Percentiles rank a stretch among this genome's conserved stretches.
Evolutionary conservation across 2,113 vertebrate species (phyloP).

Genomic region (Menidia beryllina): DNA sequence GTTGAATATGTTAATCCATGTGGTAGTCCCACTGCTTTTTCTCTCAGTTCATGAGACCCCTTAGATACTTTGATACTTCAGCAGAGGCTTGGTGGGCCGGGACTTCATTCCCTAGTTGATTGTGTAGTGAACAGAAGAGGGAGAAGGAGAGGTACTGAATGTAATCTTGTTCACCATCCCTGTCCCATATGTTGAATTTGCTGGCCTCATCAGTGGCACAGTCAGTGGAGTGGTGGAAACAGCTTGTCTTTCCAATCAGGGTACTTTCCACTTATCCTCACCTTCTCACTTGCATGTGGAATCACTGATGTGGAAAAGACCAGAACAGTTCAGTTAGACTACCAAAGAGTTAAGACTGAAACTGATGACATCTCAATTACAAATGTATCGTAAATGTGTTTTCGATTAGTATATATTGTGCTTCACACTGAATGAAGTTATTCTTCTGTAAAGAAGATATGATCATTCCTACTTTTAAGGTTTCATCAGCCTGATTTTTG

Average conservation of each 20-base stretch:
- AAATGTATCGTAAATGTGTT: background rate
- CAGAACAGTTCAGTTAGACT: slow-evolving; percentile 1
- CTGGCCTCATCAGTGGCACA: slow-evolving; percentile 79
- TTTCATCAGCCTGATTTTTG: too few relatives aligned
- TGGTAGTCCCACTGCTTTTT: slow-evolving; percentile 68
- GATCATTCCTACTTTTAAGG: too few relatives aligned
- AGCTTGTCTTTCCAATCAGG: slow-evolving; percentile 75
- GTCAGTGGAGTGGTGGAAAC: slow-evolving; percentile 74
- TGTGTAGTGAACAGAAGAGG: slow-evolving; percentile 74
- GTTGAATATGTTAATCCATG: slow-evolving; percentile 86
- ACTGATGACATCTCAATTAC: slow-evolving; percentile 24
- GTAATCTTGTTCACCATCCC: slow-evolving; percentile 82
- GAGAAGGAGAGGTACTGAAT: slow-evolving; percentile 73
- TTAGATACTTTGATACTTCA: slow-evolving; percentile 69
- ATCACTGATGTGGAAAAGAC: slow-evolving; percentile 50
- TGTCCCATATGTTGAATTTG: slow-evolving; percentile 80
- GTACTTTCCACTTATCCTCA: slow-evolving; percentile 44
- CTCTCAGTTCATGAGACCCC: slow-evolving; percentile 77
- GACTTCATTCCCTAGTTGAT: slow-evolving; percentile 78
- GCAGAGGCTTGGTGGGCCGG: slow-evolving; percentile 68
- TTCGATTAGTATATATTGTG: background rate
- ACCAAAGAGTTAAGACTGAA: slow-evolving; percentile 21
- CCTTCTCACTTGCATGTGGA: slow-evolving; percentile 52
- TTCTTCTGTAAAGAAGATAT: background rate
- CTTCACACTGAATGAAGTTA: background rate